Conservation (phyloP, 2,888 invertebrate species). For the Anorthoa munda region DNA sequence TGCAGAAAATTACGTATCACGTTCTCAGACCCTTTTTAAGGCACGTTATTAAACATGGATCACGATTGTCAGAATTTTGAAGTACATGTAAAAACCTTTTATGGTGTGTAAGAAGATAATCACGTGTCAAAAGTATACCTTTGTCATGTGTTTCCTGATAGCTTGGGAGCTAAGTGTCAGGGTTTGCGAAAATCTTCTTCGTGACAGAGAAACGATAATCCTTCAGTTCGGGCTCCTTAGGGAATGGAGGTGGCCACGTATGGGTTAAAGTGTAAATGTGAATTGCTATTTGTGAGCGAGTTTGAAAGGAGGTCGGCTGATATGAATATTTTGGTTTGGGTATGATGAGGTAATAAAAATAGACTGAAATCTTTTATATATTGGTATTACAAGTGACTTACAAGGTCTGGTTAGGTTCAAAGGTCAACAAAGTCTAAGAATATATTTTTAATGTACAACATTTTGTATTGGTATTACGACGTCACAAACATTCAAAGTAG, state of each 20-base stretch:
- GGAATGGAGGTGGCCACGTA: slow-evolving; percentile 24
- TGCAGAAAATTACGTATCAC: slow-evolving; percentile 49
- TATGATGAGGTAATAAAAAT: slow-evolving; percentile 12
- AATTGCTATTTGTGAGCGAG: slow-evolving; percentile 15
- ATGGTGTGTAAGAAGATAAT: slow-evolving; percentile 47
- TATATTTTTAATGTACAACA: too few species aligned
- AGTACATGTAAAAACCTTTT: slow-evolving; percentile 41
- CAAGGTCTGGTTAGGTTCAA: too few species aligned
- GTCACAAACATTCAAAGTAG: neutral
- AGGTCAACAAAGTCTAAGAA: neutral
- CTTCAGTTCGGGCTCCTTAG: slow-evolving; percentile 5
- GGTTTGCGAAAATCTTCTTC: slow-evolving; percentile 26
- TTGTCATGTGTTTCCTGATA: slow-evolving; percentile 34
- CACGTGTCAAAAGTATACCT: slow-evolving; percentile 42
- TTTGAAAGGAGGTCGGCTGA: slow-evolving; percentile 23
- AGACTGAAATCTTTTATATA: neutral
- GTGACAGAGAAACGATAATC: slow-evolving; percentile 41
- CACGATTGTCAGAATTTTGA: slow-evolving; percentile 49
- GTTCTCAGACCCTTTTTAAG: slow-evolving; percentile 44
- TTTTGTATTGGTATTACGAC: too few species aligned
- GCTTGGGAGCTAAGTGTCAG: slow-evolving; percentile 27
- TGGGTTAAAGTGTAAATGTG: slow-evolving; percentile 22
- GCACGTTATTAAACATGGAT: slow-evolving; percentile 60
- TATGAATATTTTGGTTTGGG: slow-evolving; percentile 16
- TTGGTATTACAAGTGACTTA: neutral